phyloP scores from a whole-genome alignment of 2,888 invertebrate genomes.

The Apamea monoglypha region DNA sequence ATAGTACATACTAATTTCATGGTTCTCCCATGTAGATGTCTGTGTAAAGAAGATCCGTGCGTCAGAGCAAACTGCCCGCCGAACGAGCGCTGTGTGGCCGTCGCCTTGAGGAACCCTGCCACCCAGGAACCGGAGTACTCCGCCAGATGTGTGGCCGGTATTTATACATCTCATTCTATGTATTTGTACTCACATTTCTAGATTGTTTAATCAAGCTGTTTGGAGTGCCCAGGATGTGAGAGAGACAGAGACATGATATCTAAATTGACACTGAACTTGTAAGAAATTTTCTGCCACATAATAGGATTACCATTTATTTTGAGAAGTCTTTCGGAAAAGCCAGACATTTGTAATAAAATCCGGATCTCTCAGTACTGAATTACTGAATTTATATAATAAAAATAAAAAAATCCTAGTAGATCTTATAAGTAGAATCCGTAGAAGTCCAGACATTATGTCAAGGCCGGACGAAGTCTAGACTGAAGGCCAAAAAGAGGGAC shows the following conservation, averaged over 20 bases:
- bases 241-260: background rate
- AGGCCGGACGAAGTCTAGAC: background rate
- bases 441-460: background rate
- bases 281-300: no score
- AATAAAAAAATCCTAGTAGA: background rate
- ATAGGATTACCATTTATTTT: background rate
- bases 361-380: background rate
- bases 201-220: background rate
- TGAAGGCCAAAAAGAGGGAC: background rate
- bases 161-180: background rate
- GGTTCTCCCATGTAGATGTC: constrained; percentile 74
- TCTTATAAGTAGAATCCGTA: background rate
- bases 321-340: background rate
- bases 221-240: background rate
- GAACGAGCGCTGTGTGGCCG: constrained; percentile 93
- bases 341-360: background rate
- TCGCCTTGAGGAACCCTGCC: constrained; percentile 83
- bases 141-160: constrained; percentile 66
- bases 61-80: constrained; percentile 90
- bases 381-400: background rate
- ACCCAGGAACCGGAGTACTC: constrained; percentile 84
- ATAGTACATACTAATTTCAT: background rate
- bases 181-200: background rate
- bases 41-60: constrained; percentile 92
- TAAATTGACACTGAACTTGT: background rate